A percentile compares a stretch with the other conserved stretches of the same genome.
Evolutionary conservation across 2,113 vertebrate species (phyloP).

Genomic region (Clarias magur): DNA sequence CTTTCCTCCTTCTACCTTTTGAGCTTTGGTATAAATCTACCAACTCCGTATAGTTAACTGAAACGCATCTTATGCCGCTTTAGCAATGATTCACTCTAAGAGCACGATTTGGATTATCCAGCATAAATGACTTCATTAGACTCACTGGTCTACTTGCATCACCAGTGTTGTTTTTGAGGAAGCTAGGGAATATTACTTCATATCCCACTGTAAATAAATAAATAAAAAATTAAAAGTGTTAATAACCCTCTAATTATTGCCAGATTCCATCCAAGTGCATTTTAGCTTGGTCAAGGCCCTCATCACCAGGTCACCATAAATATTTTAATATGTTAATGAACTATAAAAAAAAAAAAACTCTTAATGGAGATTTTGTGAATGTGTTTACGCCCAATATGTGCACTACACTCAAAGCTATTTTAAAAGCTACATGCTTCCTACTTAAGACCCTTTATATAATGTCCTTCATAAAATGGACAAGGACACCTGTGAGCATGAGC

Average conservation of each 20-base stretch:
- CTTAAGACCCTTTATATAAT: neutral
- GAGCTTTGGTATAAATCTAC: neutral
- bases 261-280: slow-evolving; percentile 22
- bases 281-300: slow-evolving; percentile 10
- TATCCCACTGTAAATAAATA: neutral
- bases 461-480: slow-evolving; percentile 19
- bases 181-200: neutral
- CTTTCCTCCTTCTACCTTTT: neutral
- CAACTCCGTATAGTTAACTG: neutral
- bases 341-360: too few species aligned
- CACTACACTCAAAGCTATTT: neutral
- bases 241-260: neutral
- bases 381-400: neutral
- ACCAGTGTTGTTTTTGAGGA: neutral
- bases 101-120: slow-evolving; percentile 21
- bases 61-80: neutral
- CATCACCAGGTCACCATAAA: neutral
- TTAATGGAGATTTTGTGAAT: slow-evolving; percentile 2
- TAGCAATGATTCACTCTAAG: slow-evolving; percentile 12
- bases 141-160: slow-evolving; percentile 25
- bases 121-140: slow-evolving; percentile 22
- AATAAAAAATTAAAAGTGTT: neutral
- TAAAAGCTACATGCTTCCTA: neutral
- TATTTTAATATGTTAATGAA: too few species aligned
- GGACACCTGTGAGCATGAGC: slow-evolving; percentile 29